These are phyloP conservation scores for Sus cebifrons DNA, from an alignment of 2,797 vertebrate genomes.

Conservation along the genomic window DNA sequence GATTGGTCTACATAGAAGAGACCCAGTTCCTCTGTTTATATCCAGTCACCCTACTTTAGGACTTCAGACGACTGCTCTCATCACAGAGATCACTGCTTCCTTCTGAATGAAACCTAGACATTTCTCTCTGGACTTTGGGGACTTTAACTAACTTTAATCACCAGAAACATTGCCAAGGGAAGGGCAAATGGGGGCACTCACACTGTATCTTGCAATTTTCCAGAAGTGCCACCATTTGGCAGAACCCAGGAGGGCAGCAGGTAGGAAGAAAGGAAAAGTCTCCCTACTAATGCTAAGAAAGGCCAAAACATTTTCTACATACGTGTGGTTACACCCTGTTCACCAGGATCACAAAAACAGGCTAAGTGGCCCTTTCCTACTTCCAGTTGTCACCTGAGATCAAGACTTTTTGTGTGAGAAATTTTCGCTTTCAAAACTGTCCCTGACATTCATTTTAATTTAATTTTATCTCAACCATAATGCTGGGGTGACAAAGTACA, in stretches of 20 bases:
- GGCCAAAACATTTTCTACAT: background rate
- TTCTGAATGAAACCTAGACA: background rate
- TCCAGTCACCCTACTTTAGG: background rate
- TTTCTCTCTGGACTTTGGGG: background rate
- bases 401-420: background rate
- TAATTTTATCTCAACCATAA: background rate
- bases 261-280: background rate
- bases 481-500: background rate
- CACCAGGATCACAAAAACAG: background rate
- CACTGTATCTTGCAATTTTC: background rate
- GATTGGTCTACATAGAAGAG: background rate
- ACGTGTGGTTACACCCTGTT: background rate
- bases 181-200: background rate
- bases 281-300: background rate
- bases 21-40: background rate
- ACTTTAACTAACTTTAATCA: background rate
- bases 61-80: background rate
- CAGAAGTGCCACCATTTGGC: background rate
- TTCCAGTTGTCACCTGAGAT: background rate
- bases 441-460: slow-evolving; percentile 12
- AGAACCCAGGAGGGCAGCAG: background rate
- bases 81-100: background rate
- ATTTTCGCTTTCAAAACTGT: background rate
- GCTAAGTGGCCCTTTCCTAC: background rate
- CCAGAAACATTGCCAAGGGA: background rate